A percentile compares a stretch with the other conserved stretches of the same genome.
Conservation (phyloP, 2,888 invertebrate genomes). For the Thymelicus sylvestris region DNA sequence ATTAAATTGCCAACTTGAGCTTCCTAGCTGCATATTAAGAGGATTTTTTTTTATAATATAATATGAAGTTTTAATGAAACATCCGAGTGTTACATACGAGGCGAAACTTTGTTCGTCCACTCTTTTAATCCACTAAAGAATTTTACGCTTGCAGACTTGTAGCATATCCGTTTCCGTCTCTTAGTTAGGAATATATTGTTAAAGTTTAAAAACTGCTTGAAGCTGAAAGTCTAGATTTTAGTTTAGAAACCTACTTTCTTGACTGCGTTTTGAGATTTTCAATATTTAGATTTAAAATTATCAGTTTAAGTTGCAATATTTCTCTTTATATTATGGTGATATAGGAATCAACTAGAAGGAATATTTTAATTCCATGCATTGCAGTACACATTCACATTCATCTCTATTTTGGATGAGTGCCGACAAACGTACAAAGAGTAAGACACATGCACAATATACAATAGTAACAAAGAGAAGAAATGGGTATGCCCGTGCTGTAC, state of each 20-base stretch:
- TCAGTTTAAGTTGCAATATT: neutral
- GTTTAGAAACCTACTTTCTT: slow-evolving; percentile 10
- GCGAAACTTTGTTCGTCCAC: slow-evolving; percentile 29
- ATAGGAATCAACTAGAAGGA: no score
- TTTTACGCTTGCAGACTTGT: slow-evolving; percentile 32
- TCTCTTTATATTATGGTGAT: neutral
- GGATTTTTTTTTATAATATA: slow-evolving; percentile 51
- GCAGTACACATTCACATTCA: no score
- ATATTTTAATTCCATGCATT: no score
- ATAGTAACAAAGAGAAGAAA: no score
- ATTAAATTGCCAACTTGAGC: slow-evolving; percentile 68
- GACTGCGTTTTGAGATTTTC: slow-evolving; percentile 1
- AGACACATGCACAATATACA: no score
- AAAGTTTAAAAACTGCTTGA: slow-evolving; percentile 30
- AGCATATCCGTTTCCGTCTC: slow-evolving; percentile 30
- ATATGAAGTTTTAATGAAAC: slow-evolving; percentile 60
- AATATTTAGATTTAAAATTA: neutral
- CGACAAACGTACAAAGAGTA: no score
- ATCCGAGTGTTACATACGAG: slow-evolving; percentile 35
- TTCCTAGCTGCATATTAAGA: slow-evolving; percentile 62
- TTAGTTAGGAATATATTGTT: slow-evolving; percentile 33
- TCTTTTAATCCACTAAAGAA: slow-evolving; percentile 37
- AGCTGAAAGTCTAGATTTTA: slow-evolving; percentile 3
- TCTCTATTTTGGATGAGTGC: no score
- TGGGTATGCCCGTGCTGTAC: no score